Evolutionary conservation across 2,888 invertebrate genomes (phyloP).

Genomic region (Druceiella hillmani): DNA sequence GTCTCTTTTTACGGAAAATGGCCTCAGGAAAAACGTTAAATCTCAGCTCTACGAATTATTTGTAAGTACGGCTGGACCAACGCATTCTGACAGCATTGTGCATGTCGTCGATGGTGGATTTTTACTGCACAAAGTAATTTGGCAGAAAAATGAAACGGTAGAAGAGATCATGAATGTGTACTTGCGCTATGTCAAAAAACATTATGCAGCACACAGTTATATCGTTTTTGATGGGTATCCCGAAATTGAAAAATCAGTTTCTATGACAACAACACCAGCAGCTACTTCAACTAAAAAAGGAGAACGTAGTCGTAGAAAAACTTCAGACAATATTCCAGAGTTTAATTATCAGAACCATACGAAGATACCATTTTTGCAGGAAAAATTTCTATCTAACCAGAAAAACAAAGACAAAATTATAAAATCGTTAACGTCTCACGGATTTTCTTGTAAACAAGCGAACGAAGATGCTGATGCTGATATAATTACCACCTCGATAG

Average conservation of each 20-base stretch:
- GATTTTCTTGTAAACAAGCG: constrained; percentile 24
- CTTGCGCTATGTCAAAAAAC: constrained; percentile 20
- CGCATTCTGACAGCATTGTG: constrained; percentile 14
- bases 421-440: constrained; percentile 21
- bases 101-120: constrained; percentile 26
- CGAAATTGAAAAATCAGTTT: constrained; percentile 17
- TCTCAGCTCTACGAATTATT: constrained; percentile 20
- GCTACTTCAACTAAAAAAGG: constrained; percentile 17
- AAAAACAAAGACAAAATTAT: constrained; percentile 26
- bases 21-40: constrained; percentile 23
- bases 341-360: constrained; percentile 22
- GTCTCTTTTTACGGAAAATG: constrained; percentile 25
- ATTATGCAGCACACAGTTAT: constrained; percentile 21
- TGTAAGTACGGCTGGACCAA: constrained; percentile 12
- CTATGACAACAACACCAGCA: constrained; percentile 16
- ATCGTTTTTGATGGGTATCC: constrained; percentile 24
- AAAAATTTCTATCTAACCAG: constrained; percentile 24
- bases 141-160: constrained; percentile 23
- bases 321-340: constrained; percentile 17
- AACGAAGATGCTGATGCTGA: constrained; percentile 25
- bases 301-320: constrained; percentile 20
- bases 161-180: constrained; percentile 22
- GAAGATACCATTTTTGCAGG: constrained; percentile 23
- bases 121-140: constrained; percentile 23
- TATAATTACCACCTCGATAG: constrained; percentile 23